Evolutionary conservation across 2,888 invertebrate genomes (phyloP).

Genomic region (Lasioglossum villosulum): DNA sequence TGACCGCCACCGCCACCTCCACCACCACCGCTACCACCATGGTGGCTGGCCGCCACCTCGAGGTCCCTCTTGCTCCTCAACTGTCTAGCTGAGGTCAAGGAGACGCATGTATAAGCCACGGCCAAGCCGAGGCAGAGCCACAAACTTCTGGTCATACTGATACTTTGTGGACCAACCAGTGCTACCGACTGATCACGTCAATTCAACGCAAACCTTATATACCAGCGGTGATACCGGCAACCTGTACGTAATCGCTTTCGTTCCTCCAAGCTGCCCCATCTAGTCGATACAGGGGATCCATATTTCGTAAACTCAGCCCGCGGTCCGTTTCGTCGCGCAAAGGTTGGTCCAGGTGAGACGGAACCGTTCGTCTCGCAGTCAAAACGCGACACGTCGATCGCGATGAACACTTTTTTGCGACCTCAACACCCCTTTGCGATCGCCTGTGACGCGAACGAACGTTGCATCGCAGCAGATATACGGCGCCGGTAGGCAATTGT

Average conservation of each 20-base stretch:
- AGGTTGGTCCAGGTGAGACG: neutral
- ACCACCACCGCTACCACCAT: conserved; percentile 69
- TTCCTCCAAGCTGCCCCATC: conserved; percentile 67
- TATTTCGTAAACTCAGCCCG: conserved; percentile 77
- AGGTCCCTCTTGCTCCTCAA: conserved; percentile 68
- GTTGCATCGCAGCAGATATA: neutral
- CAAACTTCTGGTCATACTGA: conserved; percentile 73
- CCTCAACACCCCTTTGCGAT: neutral
- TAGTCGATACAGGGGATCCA: conserved; percentile 55
- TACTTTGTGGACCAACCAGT: conserved; percentile 70
- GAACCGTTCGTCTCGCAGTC: neutral
- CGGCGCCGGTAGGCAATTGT: conserved; percentile 21
- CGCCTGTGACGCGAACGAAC: conserved; percentile 13
- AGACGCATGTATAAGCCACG: conserved; percentile 71
- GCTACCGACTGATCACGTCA: conserved; percentile 77
- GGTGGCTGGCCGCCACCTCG: conserved; percentile 75
- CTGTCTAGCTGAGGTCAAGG: conserved; percentile 72
- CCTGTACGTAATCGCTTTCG: conserved; percentile 82
- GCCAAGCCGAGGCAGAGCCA: conserved; percentile 74
- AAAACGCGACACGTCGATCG: neutral
- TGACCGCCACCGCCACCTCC: conserved; percentile 71
- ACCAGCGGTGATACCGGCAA: conserved; percentile 70
- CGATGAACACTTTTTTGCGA: neutral
- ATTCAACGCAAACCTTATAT: conserved; percentile 79
- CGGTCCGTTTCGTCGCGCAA: conserved; percentile 15